These are phyloP conservation scores for Smutsia gigantea DNA, from an alignment of 2,797 vertebrate species.

Conservation along the genomic window DNA sequence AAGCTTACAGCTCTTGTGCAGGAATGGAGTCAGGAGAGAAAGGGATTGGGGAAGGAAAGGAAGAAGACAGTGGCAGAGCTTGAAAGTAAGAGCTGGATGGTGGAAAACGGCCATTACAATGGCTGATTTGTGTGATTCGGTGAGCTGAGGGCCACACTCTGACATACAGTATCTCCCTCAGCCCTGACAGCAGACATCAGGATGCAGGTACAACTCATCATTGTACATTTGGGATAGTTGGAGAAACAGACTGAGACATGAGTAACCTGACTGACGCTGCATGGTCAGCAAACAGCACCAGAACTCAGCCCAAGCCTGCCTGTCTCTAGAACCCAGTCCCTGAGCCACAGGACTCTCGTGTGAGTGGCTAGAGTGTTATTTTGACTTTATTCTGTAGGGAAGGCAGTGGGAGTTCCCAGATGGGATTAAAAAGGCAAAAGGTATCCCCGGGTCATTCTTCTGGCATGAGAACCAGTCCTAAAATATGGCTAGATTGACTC, in stretches of 20 bases:
- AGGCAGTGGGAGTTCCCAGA: neutral
- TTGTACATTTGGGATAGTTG: fast-evolving
- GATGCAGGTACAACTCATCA: neutral
- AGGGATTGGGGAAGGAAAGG: neutral
- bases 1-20: fast-evolving
- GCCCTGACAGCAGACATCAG: fast-evolving
- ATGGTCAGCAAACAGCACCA: neutral
- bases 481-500: fast-evolving
- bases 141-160: neutral
- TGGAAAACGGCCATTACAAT: neutral
- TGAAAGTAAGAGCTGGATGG: neutral
- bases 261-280: fast-evolving
- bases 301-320: neutral
- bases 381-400: neutral
- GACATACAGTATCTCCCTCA: no score
- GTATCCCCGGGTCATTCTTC: neutral
- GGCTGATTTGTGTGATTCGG: neutral
- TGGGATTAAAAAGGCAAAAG: neutral
- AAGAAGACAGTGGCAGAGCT: neutral
- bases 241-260: neutral
- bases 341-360: fast-evolving
- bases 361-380: fast-evolving
- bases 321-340: fast-evolving
- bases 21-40: neutral
- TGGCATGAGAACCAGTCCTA: neutral